Base-by-base conservation (phyloP, 2,113 vertebrate genomes). In the Pollachius pollachius region DNA sequence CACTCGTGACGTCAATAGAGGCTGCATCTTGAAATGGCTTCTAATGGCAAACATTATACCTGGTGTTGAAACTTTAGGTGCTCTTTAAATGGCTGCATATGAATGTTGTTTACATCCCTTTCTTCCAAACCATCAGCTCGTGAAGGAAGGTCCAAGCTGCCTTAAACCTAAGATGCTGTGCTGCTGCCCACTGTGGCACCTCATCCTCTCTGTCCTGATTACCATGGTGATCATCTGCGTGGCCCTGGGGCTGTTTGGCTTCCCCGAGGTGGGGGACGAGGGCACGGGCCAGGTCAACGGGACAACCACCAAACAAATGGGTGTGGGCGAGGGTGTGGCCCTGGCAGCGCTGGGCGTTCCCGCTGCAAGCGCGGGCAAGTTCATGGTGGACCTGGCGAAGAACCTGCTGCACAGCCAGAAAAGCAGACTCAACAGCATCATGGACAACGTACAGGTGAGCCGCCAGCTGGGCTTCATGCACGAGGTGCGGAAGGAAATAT, bases 381-480 rank as follows among this genome's bases (percentile, higher is more conserved):
- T 94, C 0, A 18, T 77, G 0, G 57, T 90, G 15, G 84, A 83
- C 1, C 60, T 96, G 71, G 64, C 76, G 15, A 98, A 96, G 84
- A 93, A 94, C 83, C 65, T 98, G 0, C 0, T 97, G 41, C 80
- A 95, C 5, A 96, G 87, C 77, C 94, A 95, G 82, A 93, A 94
- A 69, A 76, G 79, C 16, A 95, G 92, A 58, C 92, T 97, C 34
- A 94, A 87, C 72, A 90, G 75, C 2, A 34, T 92, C n/a, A 93
- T 97, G 83, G 90, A 96, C 73, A 94, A 93, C 0, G 76, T 93
- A 0, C 82, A 83, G 9, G 87, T 98, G 62, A 92, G 96, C 62
- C 85, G 71, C 19, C 92, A 96, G 77, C 4, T 98, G 70, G 97
- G 97, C 0, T 97, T 98, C 87, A 98, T 99, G 97, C 93, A 94